Base-by-base conservation (phyloP, 2,113 vertebrate species). In the Myiozetetes cayanensis region DNA sequence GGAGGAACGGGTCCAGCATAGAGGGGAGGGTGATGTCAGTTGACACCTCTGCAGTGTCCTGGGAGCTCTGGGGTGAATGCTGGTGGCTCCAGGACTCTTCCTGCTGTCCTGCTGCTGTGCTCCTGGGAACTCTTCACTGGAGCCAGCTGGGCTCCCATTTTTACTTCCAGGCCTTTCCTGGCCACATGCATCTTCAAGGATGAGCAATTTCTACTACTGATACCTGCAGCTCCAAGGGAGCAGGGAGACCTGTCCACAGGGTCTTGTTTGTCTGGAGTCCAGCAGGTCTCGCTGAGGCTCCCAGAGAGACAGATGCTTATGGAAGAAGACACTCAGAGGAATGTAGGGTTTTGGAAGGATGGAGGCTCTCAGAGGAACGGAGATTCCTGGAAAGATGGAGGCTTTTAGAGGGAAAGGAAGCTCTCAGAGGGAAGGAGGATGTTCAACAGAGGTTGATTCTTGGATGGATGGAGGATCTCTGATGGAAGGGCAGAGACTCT, bases 121-220 rank as follows among this genome's bases (percentile, higher is more conserved):
- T 33, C 74, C 58, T 19, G 12, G 31, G 28, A 39, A 33, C 7
- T 28, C n/a, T 50, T 10, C 44, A 3, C 21, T 5, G 16, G 5
- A 3, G 20, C 5, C 3, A 17, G 28, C 74, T 41, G 58, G 2
- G 10, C 46, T 59, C 24, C 72, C 53, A 30, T 2, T 22, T 22
- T 8, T 8, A 35, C 4, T 12, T n/a, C 3, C 3, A 25, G 73
- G 19, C 55, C 30, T 47, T 23, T 4, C 43, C 41, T 15, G 31
- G 18, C 41, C 70, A 33, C 1, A 2, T 31, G 12, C 21, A 22
- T 9, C 21, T 10, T 19, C 37, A 47, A 44, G 56, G n/a, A 59
- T 7, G 7, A 0, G 9, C n/a, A 25, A 1, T 1, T 13, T 27
- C 9, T 12, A 5, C 47, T 49, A 25, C 15, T 20, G 35, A 28